phyloP scores from a whole-genome alignment of 2,888 invertebrate species.

The Leuctra nigra region DNA sequence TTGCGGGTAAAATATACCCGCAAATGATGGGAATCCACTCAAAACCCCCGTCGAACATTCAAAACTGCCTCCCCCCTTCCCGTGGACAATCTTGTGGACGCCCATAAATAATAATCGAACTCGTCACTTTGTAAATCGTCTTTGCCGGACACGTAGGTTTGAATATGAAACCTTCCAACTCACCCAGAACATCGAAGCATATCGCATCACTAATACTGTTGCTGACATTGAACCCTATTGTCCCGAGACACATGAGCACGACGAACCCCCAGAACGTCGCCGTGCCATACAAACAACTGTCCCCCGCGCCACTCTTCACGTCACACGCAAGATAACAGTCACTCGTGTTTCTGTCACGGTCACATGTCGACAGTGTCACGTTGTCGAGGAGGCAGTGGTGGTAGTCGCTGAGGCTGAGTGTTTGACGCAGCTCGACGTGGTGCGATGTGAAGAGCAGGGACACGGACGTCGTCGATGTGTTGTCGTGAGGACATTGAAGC shows the following conservation, averaged over 20 bases:
- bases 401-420: background rate
- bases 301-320: conserved; percentile 29
- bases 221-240: conserved; percentile 74
- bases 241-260: conserved; percentile 62
- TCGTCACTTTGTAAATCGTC: no score
- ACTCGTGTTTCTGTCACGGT: no score
- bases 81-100: no score
- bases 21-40: no score
- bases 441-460: background rate
- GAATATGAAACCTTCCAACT: no score
- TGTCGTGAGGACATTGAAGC: background rate
- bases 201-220: conserved; percentile 86
- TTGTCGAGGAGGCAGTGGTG: background rate
- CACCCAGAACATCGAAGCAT: conserved; percentile 80
- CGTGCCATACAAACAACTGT: conserved; percentile 48
- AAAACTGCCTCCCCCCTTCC: no score
- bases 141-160: no score
- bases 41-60: no score
- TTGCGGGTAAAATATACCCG: no score
- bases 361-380: background rate
- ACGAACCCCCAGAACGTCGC: conserved; percentile 68
- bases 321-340: conserved; percentile 18
- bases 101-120: no score
- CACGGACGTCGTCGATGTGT: background rate
- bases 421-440: background rate